Base-by-base conservation (phyloP, 2,888 invertebrate species). In the Megaustenia siamemsis region DNA sequence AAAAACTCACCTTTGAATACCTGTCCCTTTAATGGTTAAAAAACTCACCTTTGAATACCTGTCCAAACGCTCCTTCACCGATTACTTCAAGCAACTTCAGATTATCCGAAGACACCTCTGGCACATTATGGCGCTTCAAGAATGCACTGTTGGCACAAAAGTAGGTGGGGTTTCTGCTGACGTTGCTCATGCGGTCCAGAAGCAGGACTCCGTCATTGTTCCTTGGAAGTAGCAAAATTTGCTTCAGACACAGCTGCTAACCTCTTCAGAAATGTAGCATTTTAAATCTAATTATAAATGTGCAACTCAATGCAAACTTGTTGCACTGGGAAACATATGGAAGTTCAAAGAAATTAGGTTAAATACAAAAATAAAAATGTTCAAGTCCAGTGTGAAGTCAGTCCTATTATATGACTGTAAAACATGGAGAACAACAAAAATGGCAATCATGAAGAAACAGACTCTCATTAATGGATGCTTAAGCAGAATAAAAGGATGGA, bases 21-120 rank as follows among this genome's bases (percentile, higher is more conserved):
- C n/a, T n/a, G n/a, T n/a, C n/a, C n/a, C n/a, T n/a, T n/a, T n/a
- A n/a, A n/a, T n/a, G n/a, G n/a, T n/a, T n/a, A n/a, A n/a, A n/a
- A n/a, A n/a, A 93, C 93, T 90, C 94, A 97, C 97, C 97, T 96
- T 96, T 97, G 92, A 96, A 97, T 71, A 97, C 97, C 94, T 97
- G 97, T 49, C 97, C 97, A 91, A 97, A 97, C 91, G 97, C 97
- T 0, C 97, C 97, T 93, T 97, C 97, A 2, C 97, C 97, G 80
- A 97, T 96, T 91, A 97, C 97, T 90, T 96, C 96, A 6, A 96
- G 94, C n/a, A 94, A 88, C 21, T 95, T 95, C 40, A 97, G 95
- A 3, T 96, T 95, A 86, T 96, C 96, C 78, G 90, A 86, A 0
- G 92, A 91, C 80, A 94, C 93, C 81, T 90, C 89, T 21, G 86